Evolutionary conservation across 2,888 invertebrate genomes (phyloP).

Genomic region (Hydroisotoma schaefferi): DNA sequence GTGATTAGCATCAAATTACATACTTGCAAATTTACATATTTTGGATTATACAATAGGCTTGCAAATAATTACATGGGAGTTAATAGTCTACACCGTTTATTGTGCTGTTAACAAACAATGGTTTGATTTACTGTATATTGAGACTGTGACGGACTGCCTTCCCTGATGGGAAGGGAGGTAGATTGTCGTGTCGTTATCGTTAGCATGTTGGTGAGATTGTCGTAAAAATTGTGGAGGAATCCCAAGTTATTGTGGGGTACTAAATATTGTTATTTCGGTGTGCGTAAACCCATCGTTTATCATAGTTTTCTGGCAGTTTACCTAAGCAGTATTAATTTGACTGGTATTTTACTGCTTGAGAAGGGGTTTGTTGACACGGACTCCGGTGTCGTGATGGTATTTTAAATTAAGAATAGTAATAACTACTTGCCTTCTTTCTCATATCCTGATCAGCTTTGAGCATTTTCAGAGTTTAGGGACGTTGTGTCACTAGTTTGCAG

Average conservation of each 20-base stretch:
- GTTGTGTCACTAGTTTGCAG: not conserved
- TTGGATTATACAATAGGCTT: not conserved
- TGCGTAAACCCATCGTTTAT: conserved; percentile 12
- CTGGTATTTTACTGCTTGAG: not conserved
- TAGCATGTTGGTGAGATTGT: conserved; percentile 1
- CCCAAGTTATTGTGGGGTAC: not conserved
- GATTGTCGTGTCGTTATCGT: no score
- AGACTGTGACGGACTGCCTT: no score
- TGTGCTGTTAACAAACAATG: conserved; percentile 17
- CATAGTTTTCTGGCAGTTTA: not conserved
- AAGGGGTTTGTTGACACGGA: conserved; percentile 5
- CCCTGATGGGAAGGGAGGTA: no score
- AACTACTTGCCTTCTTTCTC: not conserved
- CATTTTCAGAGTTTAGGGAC: not conserved
- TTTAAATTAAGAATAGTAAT: not conserved
- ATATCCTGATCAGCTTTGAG: not conserved
- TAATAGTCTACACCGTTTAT: conserved; percentile 7
- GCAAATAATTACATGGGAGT: not conserved
- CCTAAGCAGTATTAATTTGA: conserved; percentile 2
- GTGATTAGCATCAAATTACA: conserved; percentile 16
- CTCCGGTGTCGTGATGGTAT: no score
- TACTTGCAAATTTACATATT: conserved; percentile 19
- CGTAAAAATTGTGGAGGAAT: not conserved
- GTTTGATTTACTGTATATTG: conserved; percentile 3
- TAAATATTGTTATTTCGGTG: conserved; percentile 1